phyloP scores from a whole-genome alignment of 2,113 vertebrate genomes.

The Toxotes chatareus region DNA sequence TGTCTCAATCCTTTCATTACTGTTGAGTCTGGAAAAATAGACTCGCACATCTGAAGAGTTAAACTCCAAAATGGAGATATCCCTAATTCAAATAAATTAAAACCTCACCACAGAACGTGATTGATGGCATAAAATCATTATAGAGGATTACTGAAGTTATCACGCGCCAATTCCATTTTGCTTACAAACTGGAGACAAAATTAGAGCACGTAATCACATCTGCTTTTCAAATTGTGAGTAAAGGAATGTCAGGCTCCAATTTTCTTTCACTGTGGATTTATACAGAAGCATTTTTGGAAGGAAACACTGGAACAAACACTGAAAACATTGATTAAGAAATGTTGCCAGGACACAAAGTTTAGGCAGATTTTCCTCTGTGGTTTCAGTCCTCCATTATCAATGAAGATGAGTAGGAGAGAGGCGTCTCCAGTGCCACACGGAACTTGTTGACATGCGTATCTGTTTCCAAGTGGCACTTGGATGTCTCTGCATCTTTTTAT shows the following conservation, averaged over 20 bases:
- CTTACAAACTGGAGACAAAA: slow-evolving; percentile 18
- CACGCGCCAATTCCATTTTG: slow-evolving; percentile 7
- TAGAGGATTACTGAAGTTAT: slow-evolving; percentile 15
- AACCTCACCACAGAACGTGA: slow-evolving; percentile 28
- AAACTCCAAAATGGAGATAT: slow-evolving; percentile 54
- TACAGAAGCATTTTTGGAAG: background rate
- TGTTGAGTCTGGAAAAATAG: slow-evolving; percentile 32
- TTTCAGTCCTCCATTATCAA: slow-evolving; percentile 38
- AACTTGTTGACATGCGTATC: slow-evolving; percentile 38
- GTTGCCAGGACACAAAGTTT: slow-evolving; percentile 18
- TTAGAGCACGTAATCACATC: slow-evolving; percentile 12
- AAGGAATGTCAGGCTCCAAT: slow-evolving; percentile 7
- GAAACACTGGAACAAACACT: slow-evolving; percentile 27
- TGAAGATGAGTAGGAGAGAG: slow-evolving; percentile 22
- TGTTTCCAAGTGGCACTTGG: slow-evolving; percentile 19
- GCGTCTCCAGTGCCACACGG: slow-evolving; percentile 24
- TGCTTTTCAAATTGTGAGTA: slow-evolving; percentile 14
- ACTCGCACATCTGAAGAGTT: slow-evolving; percentile 42
- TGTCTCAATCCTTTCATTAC: slow-evolving; percentile 51
- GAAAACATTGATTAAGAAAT: slow-evolving; percentile 12
- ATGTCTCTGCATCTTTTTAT: slow-evolving; percentile 5
- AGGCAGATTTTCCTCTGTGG: background rate
- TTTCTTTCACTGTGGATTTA: background rate
- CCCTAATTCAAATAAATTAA: slow-evolving; percentile 49
- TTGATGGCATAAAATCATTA: slow-evolving; percentile 35